Evolutionary conservation across 2,113 vertebrate species (phyloP), one percentile per base, ranked within the genome.

Genomic region (Pyxicephalus adspersus): DNA sequence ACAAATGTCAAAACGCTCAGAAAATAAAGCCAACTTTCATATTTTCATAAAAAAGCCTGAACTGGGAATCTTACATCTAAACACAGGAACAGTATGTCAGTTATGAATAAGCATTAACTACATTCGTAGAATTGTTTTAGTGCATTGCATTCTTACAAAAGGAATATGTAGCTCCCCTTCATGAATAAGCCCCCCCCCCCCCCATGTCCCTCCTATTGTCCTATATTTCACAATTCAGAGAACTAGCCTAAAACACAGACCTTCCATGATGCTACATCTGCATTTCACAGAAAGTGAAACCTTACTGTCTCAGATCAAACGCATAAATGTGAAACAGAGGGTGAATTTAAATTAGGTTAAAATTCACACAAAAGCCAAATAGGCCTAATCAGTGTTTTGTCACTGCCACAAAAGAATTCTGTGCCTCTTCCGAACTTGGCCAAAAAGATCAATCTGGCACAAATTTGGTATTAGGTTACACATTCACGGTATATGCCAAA

Each of bases 111-210:
- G 92, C 90, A 92, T 89, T 91, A 89, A 91, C 95, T 94, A 96
- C 94, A 95, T 96, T 96, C 95, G 93, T 91, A 92, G 89, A 93
- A 95, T 90, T 74, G 92, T 91, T 94, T 93, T 93, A 95, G 95
- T 94, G 94, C 95, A 93, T 90, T 92, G 93, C 89, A 92, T 93
- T 94, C 92, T 92, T 91, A 89, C 88, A 89, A 91, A 90, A 91
- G 81, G 88, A 92, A 92, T 86, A 87, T 78, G 81, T 88, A 76
- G 83, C 83, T 81, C 26, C 79, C 84, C 79, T 57, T 81, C 84
- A 85, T 87, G n/a, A 82, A 45, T 54, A 64, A 58, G 68, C 60
- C 68, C 22, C 18, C 38, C 70, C 38, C 70, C 80, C 51, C 50
- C 64, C 29, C 31, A 26, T 58, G 20, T 9, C 65, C 64, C 26